Percentiles rank a stretch among this genome's conserved stretches.
Conservation (phyloP, 2,113 vertebrate genomes). For the Burhinus oedicnemus region DNA sequence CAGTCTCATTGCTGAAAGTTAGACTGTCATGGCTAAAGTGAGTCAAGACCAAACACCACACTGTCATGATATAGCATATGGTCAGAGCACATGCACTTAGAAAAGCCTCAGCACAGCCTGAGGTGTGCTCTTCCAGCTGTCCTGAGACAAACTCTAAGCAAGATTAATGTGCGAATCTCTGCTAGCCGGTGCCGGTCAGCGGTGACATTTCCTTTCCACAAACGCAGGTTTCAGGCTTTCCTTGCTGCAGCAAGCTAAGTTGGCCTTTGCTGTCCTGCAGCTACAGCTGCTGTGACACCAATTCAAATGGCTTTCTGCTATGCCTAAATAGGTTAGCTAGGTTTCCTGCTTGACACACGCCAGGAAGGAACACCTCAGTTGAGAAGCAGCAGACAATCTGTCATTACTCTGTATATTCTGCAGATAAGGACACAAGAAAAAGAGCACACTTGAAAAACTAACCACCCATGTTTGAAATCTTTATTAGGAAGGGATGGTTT, state of each 20-base stretch:
- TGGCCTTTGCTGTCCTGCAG: not conserved
- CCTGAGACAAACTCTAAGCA: not conserved
- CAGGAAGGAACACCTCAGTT: not conserved
- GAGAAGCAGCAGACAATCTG: not conserved
- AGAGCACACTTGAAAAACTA: not conserved
- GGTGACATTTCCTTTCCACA: not conserved
- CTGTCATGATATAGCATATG: not conserved
- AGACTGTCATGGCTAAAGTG: not conserved
- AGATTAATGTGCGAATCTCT: not conserved
- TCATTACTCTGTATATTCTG: not conserved
- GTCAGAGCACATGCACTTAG: not conserved
- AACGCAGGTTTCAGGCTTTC: not conserved
- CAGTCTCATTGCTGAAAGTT: not conserved
- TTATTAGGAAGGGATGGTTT: not conserved
- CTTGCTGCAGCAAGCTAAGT: not conserved
- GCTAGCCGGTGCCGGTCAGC: not conserved
- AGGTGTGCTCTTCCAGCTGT: not conserved
- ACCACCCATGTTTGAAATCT: not conserved
- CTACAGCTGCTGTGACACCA: not conserved
- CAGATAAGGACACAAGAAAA: not conserved
- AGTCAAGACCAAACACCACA: not conserved
- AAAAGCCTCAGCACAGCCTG: not conserved
- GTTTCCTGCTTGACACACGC: fast-evolving
- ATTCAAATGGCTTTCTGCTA: not conserved
- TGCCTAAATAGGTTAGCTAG: not conserved